Evolutionary conservation across 2,113 vertebrate genomes (phyloP).

Genomic region (Apteryx mantelli): DNA sequence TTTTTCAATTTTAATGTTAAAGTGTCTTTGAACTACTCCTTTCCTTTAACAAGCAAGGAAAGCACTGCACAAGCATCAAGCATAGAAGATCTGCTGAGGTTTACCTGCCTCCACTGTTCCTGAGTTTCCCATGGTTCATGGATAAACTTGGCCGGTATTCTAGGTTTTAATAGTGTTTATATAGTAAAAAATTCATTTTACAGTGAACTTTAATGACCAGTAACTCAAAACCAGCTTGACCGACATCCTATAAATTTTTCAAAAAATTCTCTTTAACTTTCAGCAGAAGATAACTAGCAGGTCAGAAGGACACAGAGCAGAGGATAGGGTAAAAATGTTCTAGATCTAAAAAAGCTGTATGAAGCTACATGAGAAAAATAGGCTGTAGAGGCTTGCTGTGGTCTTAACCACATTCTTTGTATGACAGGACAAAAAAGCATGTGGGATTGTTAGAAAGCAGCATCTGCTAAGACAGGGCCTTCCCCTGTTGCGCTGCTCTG

Average conservation of each 20-base stretch:
- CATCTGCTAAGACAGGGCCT: neutral
- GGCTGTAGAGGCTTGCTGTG: neutral
- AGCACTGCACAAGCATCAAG: neutral
- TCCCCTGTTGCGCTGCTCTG: neutral
- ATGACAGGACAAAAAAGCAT: neutral
- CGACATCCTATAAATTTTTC: conserved; percentile 14
- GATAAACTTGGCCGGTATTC: conserved; percentile 24
- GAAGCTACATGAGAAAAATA: neutral
- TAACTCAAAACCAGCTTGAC: conserved; percentile 41
- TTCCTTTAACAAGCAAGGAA: conserved; percentile 1
- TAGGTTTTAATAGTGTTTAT: conserved; percentile 37
- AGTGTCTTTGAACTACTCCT: neutral
- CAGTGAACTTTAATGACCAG: conserved; percentile 49
- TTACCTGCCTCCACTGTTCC: conserved; percentile 16
- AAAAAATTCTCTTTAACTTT: neutral
- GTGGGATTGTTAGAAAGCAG: neutral
- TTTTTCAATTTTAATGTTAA: neutral
- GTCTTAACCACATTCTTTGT: neutral
- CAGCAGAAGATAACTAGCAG: conserved; percentile 17
- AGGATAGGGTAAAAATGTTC: neutral
- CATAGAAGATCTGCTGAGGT: neutral
- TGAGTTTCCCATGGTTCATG: neutral
- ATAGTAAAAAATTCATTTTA: conserved; percentile 40
- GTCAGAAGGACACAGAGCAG: neutral
- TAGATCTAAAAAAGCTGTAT: neutral